Evolutionary conservation across 2,888 invertebrate genomes (phyloP).

Genomic region (Latrodectus hesperus): DNA sequence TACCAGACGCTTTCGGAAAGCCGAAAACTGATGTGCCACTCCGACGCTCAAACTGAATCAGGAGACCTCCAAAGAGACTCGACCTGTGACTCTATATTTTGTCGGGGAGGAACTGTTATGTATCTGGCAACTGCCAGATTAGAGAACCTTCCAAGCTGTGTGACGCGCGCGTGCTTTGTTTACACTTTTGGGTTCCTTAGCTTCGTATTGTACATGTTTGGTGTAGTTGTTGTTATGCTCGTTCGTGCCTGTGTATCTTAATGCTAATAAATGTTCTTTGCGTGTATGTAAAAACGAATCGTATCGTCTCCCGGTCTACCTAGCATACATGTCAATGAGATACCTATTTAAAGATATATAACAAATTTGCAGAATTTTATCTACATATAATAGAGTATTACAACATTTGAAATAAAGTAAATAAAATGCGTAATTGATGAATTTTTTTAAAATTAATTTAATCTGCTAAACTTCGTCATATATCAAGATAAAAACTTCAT

Average conservation of each 20-base stretch:
- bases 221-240: conserved; percentile 13
- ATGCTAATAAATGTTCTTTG: conserved; percentile 42
- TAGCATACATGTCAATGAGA: conserved; percentile 26
- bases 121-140: conserved; percentile 42
- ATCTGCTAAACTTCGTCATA: too few relatives aligned
- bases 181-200: too few relatives aligned
- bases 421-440: too few relatives aligned
- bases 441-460: too few relatives aligned
- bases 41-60: conserved; percentile 45
- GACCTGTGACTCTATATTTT: conserved; percentile 49
- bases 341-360: too few relatives aligned
- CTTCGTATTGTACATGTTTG: too few relatives aligned
- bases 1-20: too few relatives aligned
- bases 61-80: conserved; percentile 46
- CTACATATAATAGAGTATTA: too few relatives aligned
- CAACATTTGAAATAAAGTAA: too few relatives aligned
- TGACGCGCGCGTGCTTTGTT: conserved; percentile 21
- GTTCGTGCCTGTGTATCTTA: conserved; percentile 46
- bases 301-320: conserved; percentile 21
- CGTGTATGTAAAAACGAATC: conserved; percentile 25
- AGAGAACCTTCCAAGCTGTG: conserved; percentile 42
- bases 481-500: too few relatives aligned
- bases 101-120: conserved; percentile 50
- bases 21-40: conserved; percentile 39
- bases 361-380: too few relatives aligned